Evolutionary conservation across 2,888 invertebrate genomes (phyloP), one percentile per base, ranked within the genome.

Genomic region (Coecobrya sp.): DNA sequence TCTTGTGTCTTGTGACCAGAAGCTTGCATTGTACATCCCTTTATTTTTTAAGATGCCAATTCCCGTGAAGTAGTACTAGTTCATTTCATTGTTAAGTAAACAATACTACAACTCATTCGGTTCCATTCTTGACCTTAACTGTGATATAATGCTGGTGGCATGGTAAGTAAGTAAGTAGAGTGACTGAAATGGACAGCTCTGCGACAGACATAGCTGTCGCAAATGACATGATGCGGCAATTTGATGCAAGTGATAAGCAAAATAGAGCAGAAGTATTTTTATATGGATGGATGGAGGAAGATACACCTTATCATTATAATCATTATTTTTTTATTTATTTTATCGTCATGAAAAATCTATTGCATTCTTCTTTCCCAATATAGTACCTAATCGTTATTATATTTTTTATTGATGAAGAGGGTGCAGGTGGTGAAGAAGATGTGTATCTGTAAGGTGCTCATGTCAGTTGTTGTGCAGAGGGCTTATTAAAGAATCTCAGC

Each of bases 141-240:
- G 42, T 8, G 36, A 36, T 42, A 42, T 36, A 7, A 16, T 70
- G 19, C 42, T 70, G 42, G 70, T 70, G 42, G 70, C 42, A 30
- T 65, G 13, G 8, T 10, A 27, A 5, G 25, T 7, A 7, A 25
- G 16, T 30, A 65, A 30, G n/a, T 10, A 70, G 42, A 30, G 30
- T 68, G 25, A 19, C 49, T 27, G 49, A 27, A 89, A 68, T 68
- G 84, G 93, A 90, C 87, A 84, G 87, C 73, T 73, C 49, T 85
- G 92, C 91, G 93, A 91, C 91, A 93, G 87, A 76, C 59, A 45
- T 70, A 91, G 87, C 89, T 93, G 93, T 93, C 90, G 91, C 89
- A 52, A 65, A 87, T 93, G 93, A 93, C 93, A 73, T 90, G 73
- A 73, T 89, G 92, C 89, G 92, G 79, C 84, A 92, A 90, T 93